Evolutionary conservation across 2,888 invertebrate genomes (phyloP), one percentile per base, ranked within the genome.

Genomic region (Eucriotettix oculatus): DNA sequence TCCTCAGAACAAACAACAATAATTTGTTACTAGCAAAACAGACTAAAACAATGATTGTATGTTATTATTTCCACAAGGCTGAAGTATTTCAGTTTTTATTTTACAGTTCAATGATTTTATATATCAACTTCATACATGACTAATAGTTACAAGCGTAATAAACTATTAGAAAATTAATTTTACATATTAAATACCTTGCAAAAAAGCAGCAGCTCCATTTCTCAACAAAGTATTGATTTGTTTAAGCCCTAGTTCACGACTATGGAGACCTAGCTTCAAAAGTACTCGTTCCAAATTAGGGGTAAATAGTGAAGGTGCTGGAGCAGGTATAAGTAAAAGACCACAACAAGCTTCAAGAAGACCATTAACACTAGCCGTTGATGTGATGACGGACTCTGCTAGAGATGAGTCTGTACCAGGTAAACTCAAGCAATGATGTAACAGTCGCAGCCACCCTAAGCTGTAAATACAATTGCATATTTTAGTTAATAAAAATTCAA

Each of bases 371-470:
- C 78, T 75, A 0, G 85, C 82, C 1, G 86, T 83, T n/a, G 82
- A 79, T 57, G 78, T 76, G 16, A 81, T 74, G 29, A 84, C 76
- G 1, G 64, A 68, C 16, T 73, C 10, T 44, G 68, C 68, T 63
- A 76, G 72, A 66, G 78, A 76, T 56, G 64, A 66, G 58, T 71
- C 71, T 9, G 66, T 67, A 54, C 63, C 63, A 56, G 76, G 73
- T 41, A 76, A 70, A 69, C 67, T 70, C 64, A 90, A 80, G 69
- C 90, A 90, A 68, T 87, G 86, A 66, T 90, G 84, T 54, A 93
- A 76, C 64, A 93, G 80, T 64, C 87, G 78, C 64, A 92, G 78
- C 93, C 93, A 93, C 63, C 90, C 88, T 70, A 89, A 80, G 71
- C 90, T 87, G 68, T 58, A 58, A 57, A 14, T 41, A 48, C 16